These are phyloP conservation scores for Bettongia penicillata DNA, from an alignment of 2,113 vertebrate genomes.

Conservation along the genomic window DNA sequence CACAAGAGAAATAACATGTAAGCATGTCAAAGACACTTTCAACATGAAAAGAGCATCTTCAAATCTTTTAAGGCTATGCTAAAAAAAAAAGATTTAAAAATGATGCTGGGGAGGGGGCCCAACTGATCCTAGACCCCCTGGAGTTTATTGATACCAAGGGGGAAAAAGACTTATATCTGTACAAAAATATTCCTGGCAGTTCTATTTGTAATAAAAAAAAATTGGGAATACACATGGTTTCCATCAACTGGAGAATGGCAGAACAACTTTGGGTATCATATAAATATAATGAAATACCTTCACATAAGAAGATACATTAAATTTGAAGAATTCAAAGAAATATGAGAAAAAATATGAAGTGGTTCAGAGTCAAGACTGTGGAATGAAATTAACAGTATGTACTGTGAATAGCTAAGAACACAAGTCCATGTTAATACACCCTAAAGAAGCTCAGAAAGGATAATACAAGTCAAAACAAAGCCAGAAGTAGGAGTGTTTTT, in stretches of 20 bases:
- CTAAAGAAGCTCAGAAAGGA: background rate
- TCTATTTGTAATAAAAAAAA: background rate
- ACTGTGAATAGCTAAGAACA: background rate
- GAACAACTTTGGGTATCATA: background rate
- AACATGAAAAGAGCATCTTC: background rate
- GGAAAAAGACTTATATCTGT: background rate
- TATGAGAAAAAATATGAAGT: background rate
- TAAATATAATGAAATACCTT: background rate
- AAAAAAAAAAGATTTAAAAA: slow-evolving; percentile 48
- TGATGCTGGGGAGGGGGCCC: background rate
- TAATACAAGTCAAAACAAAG: background rate
- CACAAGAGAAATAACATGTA: background rate
- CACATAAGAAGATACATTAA: background rate
- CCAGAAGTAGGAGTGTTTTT: background rate
- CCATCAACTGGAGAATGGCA: background rate
- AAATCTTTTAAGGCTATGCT: slow-evolving; percentile 43
- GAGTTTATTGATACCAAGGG: background rate
- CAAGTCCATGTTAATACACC: background rate
- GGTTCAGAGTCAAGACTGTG: background rate
- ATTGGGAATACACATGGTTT: background rate
- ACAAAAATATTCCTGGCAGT: background rate
- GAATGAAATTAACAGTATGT: background rate
- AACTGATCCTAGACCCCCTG: background rate
- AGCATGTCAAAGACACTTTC: slow-evolving; percentile 26
- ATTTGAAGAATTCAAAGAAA: background rate